A percentile compares a stretch with the other conserved stretches of the same genome.
phyloP scores from a whole-genome alignment of 2,888 invertebrate species.

The Coecobrya sp. region DNA sequence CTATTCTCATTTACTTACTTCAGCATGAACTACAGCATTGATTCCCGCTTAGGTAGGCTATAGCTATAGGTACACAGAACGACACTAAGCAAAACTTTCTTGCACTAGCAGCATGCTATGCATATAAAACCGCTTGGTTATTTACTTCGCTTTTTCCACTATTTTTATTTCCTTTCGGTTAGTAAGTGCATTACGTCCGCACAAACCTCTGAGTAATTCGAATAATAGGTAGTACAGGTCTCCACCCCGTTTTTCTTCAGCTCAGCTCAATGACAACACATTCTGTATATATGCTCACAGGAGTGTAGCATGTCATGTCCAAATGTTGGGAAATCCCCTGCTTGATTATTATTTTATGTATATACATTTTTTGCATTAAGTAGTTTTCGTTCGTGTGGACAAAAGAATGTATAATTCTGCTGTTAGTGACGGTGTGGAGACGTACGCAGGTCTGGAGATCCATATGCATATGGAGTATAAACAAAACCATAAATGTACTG shows the following conservation, averaged over 20 bases:
- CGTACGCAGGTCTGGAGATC: not conserved
- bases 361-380: conserved; percentile 44
- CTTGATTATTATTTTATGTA: conserved; percentile 74
- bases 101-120: conserved; percentile 15
- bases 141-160: conserved; percentile 29
- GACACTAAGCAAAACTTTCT: not conserved
- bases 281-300: not conserved
- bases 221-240: conserved; percentile 15
- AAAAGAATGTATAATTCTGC: conserved; percentile 18
- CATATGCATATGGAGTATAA: not conserved
- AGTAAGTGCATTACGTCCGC: conserved; percentile 42
- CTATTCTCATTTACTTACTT: conserved; percentile 34
- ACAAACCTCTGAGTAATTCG: conserved; percentile 64
- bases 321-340: conserved; percentile 73
- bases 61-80: not conserved
- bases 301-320: conserved; percentile 24
- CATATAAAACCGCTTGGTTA: not conserved
- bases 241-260: conserved; percentile 71
- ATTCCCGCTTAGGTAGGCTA: not conserved
- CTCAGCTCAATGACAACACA: conserved; percentile 52
- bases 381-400: conserved; percentile 41
- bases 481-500: conserved; percentile 48
- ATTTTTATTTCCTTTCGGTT: conserved; percentile 38
- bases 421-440: not conserved
- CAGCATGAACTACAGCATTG: not conserved